phyloP scores from a whole-genome alignment of 92 coral and sea anemone species.

The Heteractis magnifica region DNA sequence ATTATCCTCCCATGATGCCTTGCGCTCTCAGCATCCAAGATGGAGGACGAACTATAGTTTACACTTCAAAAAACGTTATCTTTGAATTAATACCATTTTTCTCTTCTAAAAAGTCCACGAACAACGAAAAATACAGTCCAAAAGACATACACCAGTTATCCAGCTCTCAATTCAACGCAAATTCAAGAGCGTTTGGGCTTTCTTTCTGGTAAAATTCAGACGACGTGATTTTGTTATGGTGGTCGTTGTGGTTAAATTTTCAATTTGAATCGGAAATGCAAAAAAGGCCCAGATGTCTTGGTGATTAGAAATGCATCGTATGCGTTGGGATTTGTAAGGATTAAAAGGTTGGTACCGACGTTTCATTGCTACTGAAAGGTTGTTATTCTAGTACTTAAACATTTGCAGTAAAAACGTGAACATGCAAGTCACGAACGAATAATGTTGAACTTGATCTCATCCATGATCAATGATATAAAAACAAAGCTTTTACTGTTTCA shows the following conservation, averaged over 20 bases:
- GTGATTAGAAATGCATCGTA: conserved; percentile 5
- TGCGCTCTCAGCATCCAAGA: conserved; percentile 9
- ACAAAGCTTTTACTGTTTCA: neutral
- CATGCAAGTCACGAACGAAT: neutral
- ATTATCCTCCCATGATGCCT: neutral
- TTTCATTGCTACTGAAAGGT: neutral
- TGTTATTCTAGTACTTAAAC: neutral
- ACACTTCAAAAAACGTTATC: neutral
- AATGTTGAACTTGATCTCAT: neutral
- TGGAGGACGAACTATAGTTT: conserved; percentile 7
- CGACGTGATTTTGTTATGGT: conserved; percentile 1
- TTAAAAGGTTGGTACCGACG: conserved; percentile 16
- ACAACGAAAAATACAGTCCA: neutral
- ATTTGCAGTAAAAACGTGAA: neutral
- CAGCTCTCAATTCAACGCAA: neutral
- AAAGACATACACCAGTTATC: neutral
- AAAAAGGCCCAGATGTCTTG: neutral
- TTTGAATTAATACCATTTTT: neutral
- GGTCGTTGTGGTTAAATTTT: neutral
- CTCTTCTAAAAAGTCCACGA: neutral
- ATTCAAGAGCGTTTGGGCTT: neutral
- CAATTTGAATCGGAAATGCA: neutral
- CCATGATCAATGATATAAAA: neutral
- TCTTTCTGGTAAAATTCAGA: neutral
- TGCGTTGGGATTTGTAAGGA: neutral